Percentiles rank a stretch among this genome's conserved stretches.
These are phyloP conservation scores for Thoracochromis brauschi DNA, from an alignment of 2,113 vertebrate species.

Conservation along the genomic window DNA sequence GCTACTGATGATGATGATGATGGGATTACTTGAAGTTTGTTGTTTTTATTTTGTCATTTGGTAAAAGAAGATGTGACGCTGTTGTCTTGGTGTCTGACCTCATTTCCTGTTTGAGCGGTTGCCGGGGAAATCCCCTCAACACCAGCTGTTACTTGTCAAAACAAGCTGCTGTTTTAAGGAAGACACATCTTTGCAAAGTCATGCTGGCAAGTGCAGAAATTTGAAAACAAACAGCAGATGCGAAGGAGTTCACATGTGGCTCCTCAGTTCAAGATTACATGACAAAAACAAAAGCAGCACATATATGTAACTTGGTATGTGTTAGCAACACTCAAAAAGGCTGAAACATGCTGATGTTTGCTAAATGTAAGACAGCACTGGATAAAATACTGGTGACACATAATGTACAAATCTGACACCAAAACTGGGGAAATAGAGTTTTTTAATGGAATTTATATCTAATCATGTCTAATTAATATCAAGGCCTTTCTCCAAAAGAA, in stretches of 20 bases:
- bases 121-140: background rate
- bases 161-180: background rate
- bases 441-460: background rate
- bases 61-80: constrained; percentile 35
- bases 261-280: background rate
- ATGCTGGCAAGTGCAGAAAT: background rate
- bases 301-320: background rate
- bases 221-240: background rate
- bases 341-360: background rate
- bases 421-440: background rate
- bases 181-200: background rate
- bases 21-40: constrained; percentile 66
- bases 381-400: background rate
- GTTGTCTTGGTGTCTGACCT: constrained; percentile 9
- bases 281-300: background rate
- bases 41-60: constrained; percentile 38
- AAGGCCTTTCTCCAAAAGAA: background rate
- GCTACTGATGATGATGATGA: constrained; percentile 23
- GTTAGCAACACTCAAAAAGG: background rate
- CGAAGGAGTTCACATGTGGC: background rate
- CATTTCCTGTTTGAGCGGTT: background rate
- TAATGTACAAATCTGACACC: background rate
- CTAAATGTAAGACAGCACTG: background rate
- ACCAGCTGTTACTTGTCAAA: background rate
- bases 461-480: background rate